Evolutionary conservation across 2,888 invertebrate genomes (phyloP), one percentile per base, ranked within the genome.

Genomic region (Sarcophaga caerulescens): DNA sequence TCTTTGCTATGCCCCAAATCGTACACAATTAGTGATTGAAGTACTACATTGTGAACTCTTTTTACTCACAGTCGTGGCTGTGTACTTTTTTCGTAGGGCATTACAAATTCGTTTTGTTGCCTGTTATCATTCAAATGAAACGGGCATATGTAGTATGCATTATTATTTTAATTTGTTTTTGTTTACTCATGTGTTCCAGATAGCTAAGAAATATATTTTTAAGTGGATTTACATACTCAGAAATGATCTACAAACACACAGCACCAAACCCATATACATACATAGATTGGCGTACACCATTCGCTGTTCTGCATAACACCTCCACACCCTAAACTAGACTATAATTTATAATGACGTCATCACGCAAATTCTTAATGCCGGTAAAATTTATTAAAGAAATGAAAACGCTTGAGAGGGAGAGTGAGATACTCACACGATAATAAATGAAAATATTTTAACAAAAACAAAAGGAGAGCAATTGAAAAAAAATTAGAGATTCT

Each of bases 301-400:
- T 12, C 19, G 12, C 35, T 35, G 35, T 35, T 35, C 35, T 35
- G 35, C 35, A 35, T 35, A 35, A 35, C 35, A 35, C 35, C 35
- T 35, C 35, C 35, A 35, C 35, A 35, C 35, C 35, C 35, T 35
- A 35, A 35, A 35, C 35, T 35, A 10, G 35, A 35, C 35, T 35
- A 35, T 35, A 35, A 35, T 35, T 35, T 57, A 25, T 59, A 6
- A 76, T 85, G 85, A 80, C 82, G 85, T 80, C 85, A 83, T 63
- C 73, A 59, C 59, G 59, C 80, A 71, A 65, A 57, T 78, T 74
- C 35, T 70, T 65, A 57, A 73, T 71, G 21, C 85, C 85, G 85
- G 75, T 63, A 79, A 74, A 76, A 60, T 69, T 62, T 59, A 65
- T 65, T 59, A 70, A 35, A 78, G 45, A 82, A 76, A 62, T 73